Percentiles rank a stretch among this genome's conserved stretches.
These are phyloP conservation scores for Chaenocephalus aceratus DNA, from an alignment of 2,113 vertebrate genomes.

Conservation along the genomic window DNA sequence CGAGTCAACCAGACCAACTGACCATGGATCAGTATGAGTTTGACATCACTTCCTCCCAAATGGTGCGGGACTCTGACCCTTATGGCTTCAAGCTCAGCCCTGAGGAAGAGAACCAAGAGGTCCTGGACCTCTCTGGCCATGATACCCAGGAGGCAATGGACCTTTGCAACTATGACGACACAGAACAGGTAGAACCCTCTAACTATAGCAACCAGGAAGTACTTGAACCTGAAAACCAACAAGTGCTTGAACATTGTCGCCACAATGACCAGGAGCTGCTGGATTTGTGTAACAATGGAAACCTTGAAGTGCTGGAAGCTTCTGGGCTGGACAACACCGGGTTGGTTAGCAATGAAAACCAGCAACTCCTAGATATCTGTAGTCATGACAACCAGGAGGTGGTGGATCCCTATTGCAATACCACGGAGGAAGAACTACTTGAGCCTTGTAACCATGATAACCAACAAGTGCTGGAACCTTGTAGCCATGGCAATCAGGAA, in stretches of 20 bases:
- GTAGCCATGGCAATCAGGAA: slow-evolving; percentile 29
- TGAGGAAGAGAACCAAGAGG: slow-evolving; percentile 74
- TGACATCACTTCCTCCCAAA: slow-evolving; percentile 55
- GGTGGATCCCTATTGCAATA: slow-evolving; percentile 37
- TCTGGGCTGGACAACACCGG: slow-evolving; percentile 12
- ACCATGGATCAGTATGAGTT: slow-evolving; percentile 60
- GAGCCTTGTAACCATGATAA: slow-evolving; percentile 39
- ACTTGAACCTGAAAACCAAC: slow-evolving; percentile 62
- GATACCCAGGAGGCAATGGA: slow-evolving; percentile 47
- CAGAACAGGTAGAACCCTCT: slow-evolving; percentile 34
- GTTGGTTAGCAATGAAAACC: slow-evolving; percentile 37
- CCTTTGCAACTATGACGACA: slow-evolving; percentile 27
- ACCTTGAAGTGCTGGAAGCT: slow-evolving; percentile 56
- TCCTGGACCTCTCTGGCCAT: slow-evolving; percentile 48
- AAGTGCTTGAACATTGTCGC: slow-evolving; percentile 55
- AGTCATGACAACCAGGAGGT: slow-evolving; percentile 68
- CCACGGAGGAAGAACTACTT: slow-evolving; percentile 13
- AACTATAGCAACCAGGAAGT: slow-evolving; percentile 50
- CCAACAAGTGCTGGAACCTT: slow-evolving; percentile 55
- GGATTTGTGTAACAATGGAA: slow-evolving; percentile 45
- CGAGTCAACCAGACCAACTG: slow-evolving; percentile 44
- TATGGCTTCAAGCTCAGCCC: slow-evolving; percentile 79
- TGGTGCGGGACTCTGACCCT: slow-evolving; percentile 65
- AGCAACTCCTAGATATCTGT: slow-evolving; percentile 40
- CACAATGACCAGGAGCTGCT: slow-evolving; percentile 28